Evolutionary conservation across 37 sponge, comb jelly and placozoan species (phyloP), one percentile per base, ranked within the genome.

Genomic region (Geodia barretti): DNA sequence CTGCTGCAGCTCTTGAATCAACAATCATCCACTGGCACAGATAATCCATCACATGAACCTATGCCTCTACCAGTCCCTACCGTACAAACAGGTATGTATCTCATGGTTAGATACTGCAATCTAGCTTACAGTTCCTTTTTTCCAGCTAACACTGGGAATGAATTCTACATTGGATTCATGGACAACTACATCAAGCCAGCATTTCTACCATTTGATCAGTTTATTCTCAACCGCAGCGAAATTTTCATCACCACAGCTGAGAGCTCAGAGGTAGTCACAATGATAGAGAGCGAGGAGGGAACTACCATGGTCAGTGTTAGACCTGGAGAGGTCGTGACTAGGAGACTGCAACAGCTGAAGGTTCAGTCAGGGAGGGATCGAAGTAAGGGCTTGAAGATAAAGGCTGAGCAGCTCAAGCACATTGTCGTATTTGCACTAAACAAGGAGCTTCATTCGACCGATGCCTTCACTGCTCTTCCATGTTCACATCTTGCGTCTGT

Each of bases 401-500:
- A 58, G 35, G 47, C 76, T 1, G 33, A n/a, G 33, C 26, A 47
- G 23, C n/a, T 2, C 33, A 75, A 47, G 5, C 8, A 75, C 0
- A 54, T 75, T 9, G 17, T 60, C 7, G 21, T 75, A 24, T 59
- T 75, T 62, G 72, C 39, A 28, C 33, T 71, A 4, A 72, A 60
- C 26, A 72, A 81, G 62, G 81, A 81, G 60, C 31, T 72, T 35
- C 29, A 31, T 9, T 72, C 81, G 37, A 62, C 68, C 30, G 85
- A 76, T 39, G 78, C 60, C 20, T 88, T 43, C 43, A 62, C 67
- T 0, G 83, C 83, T 29, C 47, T 81, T 23, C 88, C 88, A 39
- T 76, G 35, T 14, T 31, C 30, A 28, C 38, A 30, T 14, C 26
- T 62, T 24, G 35, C 69, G 29, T 60, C n/a, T 38, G 47, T 79